Evolutionary conservation across 1,140 invertebrate species (phyloP), one percentile per base, ranked within the genome.

Genomic region (Popillia japonica): DNA sequence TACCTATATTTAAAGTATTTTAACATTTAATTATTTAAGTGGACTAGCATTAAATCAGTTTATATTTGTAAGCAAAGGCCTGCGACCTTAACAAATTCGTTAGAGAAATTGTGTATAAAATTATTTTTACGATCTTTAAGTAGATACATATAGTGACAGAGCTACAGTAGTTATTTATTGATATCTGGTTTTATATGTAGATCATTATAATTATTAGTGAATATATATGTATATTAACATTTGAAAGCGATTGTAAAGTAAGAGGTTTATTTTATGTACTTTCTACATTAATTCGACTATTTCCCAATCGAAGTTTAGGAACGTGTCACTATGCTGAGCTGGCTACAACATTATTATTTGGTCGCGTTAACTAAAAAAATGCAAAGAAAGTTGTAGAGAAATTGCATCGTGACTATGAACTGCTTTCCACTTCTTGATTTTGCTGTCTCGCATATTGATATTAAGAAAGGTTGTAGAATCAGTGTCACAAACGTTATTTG

Each of bases 301-400:
- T 68, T 68, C 61, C 61, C 7, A 23, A 68, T 68, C 27, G 61
- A 68, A 22, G 14, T 55, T 68, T 10, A 68, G 22, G 61, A 27
- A 68, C 61, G 61, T 68, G 61, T 22, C 48, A 14, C 48, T 55
- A 55, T 34, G 27, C 27, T 34, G 4, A 34, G 27, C 27, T 48
- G 44, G 20, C 61, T 8, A 8, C 20, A 23, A 8, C 22, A 2
- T 68, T 68, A 68, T 68, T 20, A 68, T 68, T 27, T 7, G 11
- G 10, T 20, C n/a, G 27, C 27, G 27, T 9, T 68, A 20, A 68
- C 61, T 20, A 68, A 34, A 68, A 68, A 68, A 68, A 68, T 68
- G 61, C 20, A 34, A 68, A 68, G 61, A 68, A 68, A 68, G 61
- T 68, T 34, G 61, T 27, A 23, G 61, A 23, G 61, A 68, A 68